Evolutionary conservation across 2,888 invertebrate species (phyloP), one percentile per base, ranked within the genome.

Genomic region (Trichogramma evanescens): DNA sequence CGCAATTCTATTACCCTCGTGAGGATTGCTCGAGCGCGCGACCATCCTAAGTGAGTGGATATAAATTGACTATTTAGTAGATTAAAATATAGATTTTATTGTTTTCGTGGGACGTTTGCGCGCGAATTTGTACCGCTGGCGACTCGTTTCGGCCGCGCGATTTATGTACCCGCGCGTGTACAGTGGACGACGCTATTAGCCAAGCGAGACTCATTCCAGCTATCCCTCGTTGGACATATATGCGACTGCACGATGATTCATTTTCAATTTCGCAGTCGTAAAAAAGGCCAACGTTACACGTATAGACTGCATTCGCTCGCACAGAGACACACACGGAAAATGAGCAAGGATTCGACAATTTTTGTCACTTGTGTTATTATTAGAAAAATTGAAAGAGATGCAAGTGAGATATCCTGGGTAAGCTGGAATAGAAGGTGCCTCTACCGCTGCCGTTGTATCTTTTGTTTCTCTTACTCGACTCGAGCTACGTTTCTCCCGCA

Each of bases 41-140:
- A 26, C 26, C 2, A 2, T 26, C 26, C 26, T 26, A 26, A 26
- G 26, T 26, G 26, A 26, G 26, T 26, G 26, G 26, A 26, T 2
- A 26, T 26, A 26, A 26, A 26, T 26, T 26, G 26, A 26, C 26
- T 26, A 26, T 26, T 26, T 26, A 26, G 68, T 66, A 68, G 71
- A 74, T 75, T 75, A 74, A 74, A 74, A 74, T 75, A 75, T 74
- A 74, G 73, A 72, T 73, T 75, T 75, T 72, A 75, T 75, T 74
- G 75, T 74, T 73, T 74, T 69, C 63, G 2, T n/a, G 9, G 9
- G n/a, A 45, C 45, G 45, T n/a, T 45, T 45, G 9, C 67, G 26
- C 26, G 26, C 26, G 26, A 26, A 26, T 26, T 26, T 26, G 26
- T 26, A 26, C 26, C 68, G 66, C 66, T 64, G 65, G 68, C 66